Percentiles rank a stretch among this genome's conserved stretches.
Conservation (phyloP, 2,888 invertebrate species). For the Brassicogethes aeneus region DNA sequence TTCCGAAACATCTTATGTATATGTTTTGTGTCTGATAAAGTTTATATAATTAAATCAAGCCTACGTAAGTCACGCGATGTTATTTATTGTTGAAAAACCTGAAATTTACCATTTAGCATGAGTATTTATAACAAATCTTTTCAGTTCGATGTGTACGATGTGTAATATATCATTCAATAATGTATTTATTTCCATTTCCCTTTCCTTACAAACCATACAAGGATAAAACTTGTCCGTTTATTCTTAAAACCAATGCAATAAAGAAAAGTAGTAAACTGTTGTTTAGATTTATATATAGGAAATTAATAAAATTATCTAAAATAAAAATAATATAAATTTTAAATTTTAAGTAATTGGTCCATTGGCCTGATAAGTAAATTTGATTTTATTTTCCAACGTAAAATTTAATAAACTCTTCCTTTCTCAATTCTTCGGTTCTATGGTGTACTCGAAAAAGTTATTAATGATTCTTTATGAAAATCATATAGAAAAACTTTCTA, state of each 20-base stretch:
- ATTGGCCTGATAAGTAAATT: background rate
- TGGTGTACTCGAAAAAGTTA: too few species aligned
- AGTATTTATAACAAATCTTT: background rate
- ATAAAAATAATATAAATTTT: background rate
- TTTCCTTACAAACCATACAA: too few species aligned
- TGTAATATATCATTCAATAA: background rate
- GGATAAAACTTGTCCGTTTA: too few species aligned
- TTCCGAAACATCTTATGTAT: slow-evolving; percentile 1
- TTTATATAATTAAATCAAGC: slow-evolving; percentile 1
- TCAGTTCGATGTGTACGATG: background rate
- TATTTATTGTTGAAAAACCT: slow-evolving; percentile 1
- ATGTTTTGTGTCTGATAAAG: slow-evolving; percentile 1
- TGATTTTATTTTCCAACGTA: too few species aligned
- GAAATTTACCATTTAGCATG: slow-evolving; percentile 1
- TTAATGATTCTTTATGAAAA: too few species aligned
- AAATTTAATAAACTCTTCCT: too few species aligned
- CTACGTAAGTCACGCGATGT: slow-evolving; percentile 2
- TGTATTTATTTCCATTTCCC: too few species aligned
- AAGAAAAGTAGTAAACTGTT: too few species aligned
- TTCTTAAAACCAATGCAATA: too few species aligned
- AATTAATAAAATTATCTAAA: background rate
- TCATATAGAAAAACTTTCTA: too few species aligned
- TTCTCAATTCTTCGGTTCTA: too few species aligned
- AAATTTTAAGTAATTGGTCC: background rate
- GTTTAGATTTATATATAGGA: too few species aligned